These are phyloP conservation scores for Fragum whitleyi DNA, from an alignment of 2,888 invertebrate genomes.

Conservation along the genomic window DNA sequence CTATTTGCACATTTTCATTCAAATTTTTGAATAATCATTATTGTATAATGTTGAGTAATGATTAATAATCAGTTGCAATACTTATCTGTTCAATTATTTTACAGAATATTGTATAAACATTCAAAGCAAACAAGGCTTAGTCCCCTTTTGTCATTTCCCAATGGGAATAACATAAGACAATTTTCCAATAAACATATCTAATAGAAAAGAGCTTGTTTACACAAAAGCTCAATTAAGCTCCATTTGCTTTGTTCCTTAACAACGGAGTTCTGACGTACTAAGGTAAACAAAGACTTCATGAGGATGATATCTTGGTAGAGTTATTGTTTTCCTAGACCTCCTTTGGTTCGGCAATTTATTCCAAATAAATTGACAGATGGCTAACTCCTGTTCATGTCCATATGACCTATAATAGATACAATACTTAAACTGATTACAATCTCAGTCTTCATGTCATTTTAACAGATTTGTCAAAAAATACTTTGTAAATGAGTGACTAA, in stretches of 20 bases:
- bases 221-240: conserved; percentile 17
- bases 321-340: too few species aligned
- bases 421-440: too few species aligned
- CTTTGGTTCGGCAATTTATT: background rate
- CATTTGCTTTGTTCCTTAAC: conserved; percentile 41
- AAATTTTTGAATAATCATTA: too few species aligned
- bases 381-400: background rate
- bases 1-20: too few species aligned
- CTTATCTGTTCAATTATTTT: conserved; percentile 5
- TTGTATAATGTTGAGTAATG: too few species aligned
- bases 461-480: background rate
- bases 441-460: too few species aligned
- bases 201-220: conserved; percentile 31
- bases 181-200: conserved; percentile 26
- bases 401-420: too few species aligned
- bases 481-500: too few species aligned
- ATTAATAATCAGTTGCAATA: background rate
- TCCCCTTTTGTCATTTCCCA: conserved; percentile 1
- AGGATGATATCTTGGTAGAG: background rate
- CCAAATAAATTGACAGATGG: background rate
- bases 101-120: conserved; percentile 19
- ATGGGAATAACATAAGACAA: conserved; percentile 22
- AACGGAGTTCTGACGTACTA: conserved; percentile 34
- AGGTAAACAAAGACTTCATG: conserved; percentile 34
- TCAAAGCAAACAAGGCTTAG: background rate